Evolutionary conservation across 2,888 invertebrate species (phyloP), one percentile per base, ranked within the genome.

Genomic region (Odontothrips loti): DNA sequence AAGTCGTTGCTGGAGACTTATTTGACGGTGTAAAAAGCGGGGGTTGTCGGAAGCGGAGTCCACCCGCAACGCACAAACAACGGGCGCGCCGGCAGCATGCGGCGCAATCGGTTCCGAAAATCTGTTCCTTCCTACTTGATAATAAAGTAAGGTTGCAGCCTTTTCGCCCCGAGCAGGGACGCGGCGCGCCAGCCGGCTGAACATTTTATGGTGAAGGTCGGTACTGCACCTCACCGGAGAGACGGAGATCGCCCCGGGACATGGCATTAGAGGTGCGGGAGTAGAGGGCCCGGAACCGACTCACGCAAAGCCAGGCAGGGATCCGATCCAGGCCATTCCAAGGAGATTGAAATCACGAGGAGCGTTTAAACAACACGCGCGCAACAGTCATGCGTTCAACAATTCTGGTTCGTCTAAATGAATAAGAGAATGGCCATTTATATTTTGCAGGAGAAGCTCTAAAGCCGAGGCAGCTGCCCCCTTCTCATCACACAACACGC

Each of bases 51-150:
- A 43, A 43, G 27, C 27, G 68, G 68, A 27, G 11, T 75, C 68
- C 68, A 75, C 68, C 68, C 68, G 23, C 68, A 11, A 27, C 68
- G 10, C 68, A 27, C 68, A 20, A 68, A 23, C 10, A 27, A 23
- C 27, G 27, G 68, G 20, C 58, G 17, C 23, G 27, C 27, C 68
- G 27, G 68, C 27, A 23, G 34, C 6, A 43, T n/a, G 12, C 68
- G 27, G 12, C 58, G 58, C 68, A 75, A 75, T 75, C 68, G 68
- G 23, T 12, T 27, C 68, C 68, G 68, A 75, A 75, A 75, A 75
- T 75, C 68, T 27, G 68, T 75, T 75, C 68, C 68, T 75, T 75
- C 68, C 68, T 75, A 75, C 68, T 58, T 58, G 58, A 58, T 58
- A 58, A 58, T 58, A 58, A 58, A 58, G 58, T 58, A 58, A 58